These are phyloP conservation scores for Diplazon laetatorius DNA, from an alignment of 2,888 invertebrate genomes.

Conservation along the genomic window DNA sequence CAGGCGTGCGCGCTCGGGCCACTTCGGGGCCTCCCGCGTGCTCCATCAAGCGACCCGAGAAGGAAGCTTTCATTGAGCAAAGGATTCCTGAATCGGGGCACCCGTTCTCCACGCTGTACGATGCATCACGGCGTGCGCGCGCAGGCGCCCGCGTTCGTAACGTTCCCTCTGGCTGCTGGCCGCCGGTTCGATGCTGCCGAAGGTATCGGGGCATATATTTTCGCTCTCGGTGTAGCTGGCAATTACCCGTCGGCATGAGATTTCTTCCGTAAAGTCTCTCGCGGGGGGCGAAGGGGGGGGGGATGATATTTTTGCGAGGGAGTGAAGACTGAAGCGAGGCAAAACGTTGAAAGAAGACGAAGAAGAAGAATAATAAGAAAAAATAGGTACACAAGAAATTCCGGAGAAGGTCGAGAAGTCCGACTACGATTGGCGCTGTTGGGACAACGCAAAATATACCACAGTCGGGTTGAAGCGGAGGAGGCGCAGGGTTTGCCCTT, in stretches of 20 bases:
- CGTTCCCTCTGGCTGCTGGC: background rate
- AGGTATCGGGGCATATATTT: slow-evolving; percentile 60
- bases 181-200: background rate
- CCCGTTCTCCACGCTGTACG: slow-evolving; percentile 49
- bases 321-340: slow-evolving; percentile 33
- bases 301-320: slow-evolving; percentile 61
- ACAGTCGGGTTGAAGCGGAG: slow-evolving; percentile 45
- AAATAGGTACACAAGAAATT: slow-evolving; percentile 11
- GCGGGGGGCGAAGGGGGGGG: too few relatives aligned
- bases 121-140: slow-evolving; percentile 20
- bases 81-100: slow-evolving; percentile 55
- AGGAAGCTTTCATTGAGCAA: slow-evolving; percentile 61
- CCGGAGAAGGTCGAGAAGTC: slow-evolving; percentile 41
- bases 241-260: slow-evolving; percentile 64
- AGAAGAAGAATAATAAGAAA: slow-evolving; percentile 40
- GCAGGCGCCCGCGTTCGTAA: too few relatives aligned
- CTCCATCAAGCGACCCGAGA: slow-evolving; percentile 29
- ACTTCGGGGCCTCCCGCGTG: slow-evolving; percentile 35
- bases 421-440: background rate
- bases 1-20: slow-evolving; percentile 16
- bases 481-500: slow-evolving; percentile 54
- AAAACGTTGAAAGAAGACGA: slow-evolving; percentile 1
- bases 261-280: slow-evolving; percentile 64
- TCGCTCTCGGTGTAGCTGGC: slow-evolving; percentile 57
- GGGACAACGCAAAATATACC: slow-evolving; percentile 2